Base-by-base conservation (phyloP, 2,888 invertebrate species). In the Hetaerina titia region DNA sequence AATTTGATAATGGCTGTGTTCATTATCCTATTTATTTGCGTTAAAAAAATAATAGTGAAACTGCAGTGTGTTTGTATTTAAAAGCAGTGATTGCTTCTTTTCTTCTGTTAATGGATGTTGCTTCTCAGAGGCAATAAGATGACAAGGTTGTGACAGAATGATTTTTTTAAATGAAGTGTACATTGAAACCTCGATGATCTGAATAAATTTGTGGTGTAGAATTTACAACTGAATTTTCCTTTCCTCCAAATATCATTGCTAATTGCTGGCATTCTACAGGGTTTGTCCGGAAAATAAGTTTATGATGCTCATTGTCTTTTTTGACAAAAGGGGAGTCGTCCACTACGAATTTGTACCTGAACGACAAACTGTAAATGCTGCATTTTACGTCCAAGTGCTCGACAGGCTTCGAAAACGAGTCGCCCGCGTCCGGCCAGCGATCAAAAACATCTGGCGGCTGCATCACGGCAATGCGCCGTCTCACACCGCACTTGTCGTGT, bases 231-330 rank as follows among this genome's bases (percentile, higher is more conserved):
- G 60, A 15, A 15, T 31, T 81, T 81, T 81, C 31, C 25, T 69
- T 69, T 11, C 19, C 19, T 45, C 96, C 45, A 31, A 31, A 13
- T 81, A 31, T 81, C 81, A 13, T 31, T 22, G 6, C n/a, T n/a
- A n/a, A 69, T n/a, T 69, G 69, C n/a, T 19, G 69, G n/a, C 7
- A 5, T 69, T 19, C 69, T n/a, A 69, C 22, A 22, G 11, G 96
- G n/a, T n/a, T n/a, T n/a, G n/a, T n/a, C n/a, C n/a, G n/a, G n/a
- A n/a, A n/a, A n/a, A n/a, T n/a, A n/a, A n/a, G n/a, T n/a, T n/a
- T n/a, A n/a, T n/a, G n/a, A n/a, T n/a, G n/a, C n/a, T n/a, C n/a
- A n/a, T n/a, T n/a, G n/a, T n/a, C n/a, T n/a, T n/a, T n/a, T n/a
- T n/a, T n/a, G n/a, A n/a, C n/a, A n/a, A n/a, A n/a, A n/a, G n/a